Evolutionary conservation across 2,797 vertebrate species (phyloP).

Genomic region (Heliangelus exortis): DNA sequence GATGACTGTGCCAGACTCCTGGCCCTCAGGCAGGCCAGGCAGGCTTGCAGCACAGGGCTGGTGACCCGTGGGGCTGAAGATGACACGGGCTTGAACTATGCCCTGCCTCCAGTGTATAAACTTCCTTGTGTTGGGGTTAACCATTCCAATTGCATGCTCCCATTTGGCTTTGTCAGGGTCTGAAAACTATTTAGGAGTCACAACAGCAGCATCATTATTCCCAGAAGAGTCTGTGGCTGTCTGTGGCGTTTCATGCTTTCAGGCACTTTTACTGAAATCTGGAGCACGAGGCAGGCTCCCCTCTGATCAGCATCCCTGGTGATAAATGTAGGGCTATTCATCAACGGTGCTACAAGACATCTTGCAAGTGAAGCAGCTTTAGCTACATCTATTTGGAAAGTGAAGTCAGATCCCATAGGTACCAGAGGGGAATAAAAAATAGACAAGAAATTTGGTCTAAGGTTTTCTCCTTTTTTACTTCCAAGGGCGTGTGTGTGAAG

Average conservation of each 20-base stretch:
- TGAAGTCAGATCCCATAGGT: conserved; percentile 50
- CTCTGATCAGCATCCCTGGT: conserved; percentile 3
- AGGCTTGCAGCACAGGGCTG: not conserved
- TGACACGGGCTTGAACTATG: not conserved
- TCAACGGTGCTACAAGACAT: not conserved
- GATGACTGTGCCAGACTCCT: not conserved
- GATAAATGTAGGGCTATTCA: conserved; percentile 53
- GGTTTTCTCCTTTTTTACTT: not conserved
- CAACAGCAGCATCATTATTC: not conserved
- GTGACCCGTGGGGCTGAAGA: not conserved
- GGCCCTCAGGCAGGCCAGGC: not conserved
- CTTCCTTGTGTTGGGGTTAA: not conserved
- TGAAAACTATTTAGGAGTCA: conserved; percentile 22
- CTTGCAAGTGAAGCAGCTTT: conserved; percentile 29
- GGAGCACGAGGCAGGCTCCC: not conserved
- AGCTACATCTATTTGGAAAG: conserved; percentile 53
- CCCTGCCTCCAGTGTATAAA: not conserved
- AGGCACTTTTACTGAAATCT: conserved; percentile 31
- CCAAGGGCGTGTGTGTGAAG: not conserved
- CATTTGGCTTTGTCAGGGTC: not conserved
- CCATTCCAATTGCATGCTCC: not conserved
- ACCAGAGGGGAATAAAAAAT: conserved; percentile 30
- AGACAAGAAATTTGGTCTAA: conserved; percentile 16
- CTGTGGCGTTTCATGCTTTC: not conserved
- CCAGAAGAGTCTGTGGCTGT: not conserved